These are phyloP conservation scores for Peromyscus melanophrys DNA, from an alignment of 2,797 vertebrate species.

Conservation along the genomic window DNA sequence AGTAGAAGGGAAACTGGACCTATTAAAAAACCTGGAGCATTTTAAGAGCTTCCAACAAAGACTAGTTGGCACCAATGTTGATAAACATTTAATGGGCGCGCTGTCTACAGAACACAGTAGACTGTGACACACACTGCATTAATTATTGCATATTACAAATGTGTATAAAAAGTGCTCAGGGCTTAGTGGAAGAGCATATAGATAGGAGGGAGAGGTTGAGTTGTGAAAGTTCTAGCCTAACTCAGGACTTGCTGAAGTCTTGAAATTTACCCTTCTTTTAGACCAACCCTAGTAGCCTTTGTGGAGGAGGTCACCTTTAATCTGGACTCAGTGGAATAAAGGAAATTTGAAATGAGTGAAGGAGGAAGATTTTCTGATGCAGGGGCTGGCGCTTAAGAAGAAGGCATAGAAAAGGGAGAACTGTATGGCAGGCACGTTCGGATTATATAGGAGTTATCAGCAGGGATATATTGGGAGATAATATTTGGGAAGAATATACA, in stretches of 20 bases:
- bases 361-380: slow-evolving; percentile 16
- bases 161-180: not conserved
- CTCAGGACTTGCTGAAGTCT: not conserved
- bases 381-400: slow-evolving; percentile 32
- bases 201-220: not conserved
- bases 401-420: not conserved
- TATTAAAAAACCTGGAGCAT: not conserved
- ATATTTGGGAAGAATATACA: slow-evolving; percentile 26
- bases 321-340: not conserved
- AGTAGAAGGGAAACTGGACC: slow-evolving; percentile 37
- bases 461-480: slow-evolving; percentile 12
- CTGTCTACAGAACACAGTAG: slow-evolving; percentile 61
- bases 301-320: slow-evolving; percentile 65
- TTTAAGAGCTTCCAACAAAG: slow-evolving; percentile 37
- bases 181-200: not conserved
- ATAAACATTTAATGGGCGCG: slow-evolving; percentile 5
- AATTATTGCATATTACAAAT: slow-evolving; percentile 54
- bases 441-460: slow-evolving; percentile 38
- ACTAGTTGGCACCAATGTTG: not conserved
- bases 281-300: slow-evolving; percentile 44
- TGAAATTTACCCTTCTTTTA: slow-evolving; percentile 53
- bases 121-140: slow-evolving; percentile 50
- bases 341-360: slow-evolving; percentile 61
- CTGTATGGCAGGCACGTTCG: not conserved
- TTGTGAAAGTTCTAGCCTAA: slow-evolving; percentile 43